Percentiles rank a stretch among this genome's conserved stretches.
These are phyloP conservation scores for Mormyrus lacerda DNA, from an alignment of 2,113 vertebrate species.

Conservation along the genomic window DNA sequence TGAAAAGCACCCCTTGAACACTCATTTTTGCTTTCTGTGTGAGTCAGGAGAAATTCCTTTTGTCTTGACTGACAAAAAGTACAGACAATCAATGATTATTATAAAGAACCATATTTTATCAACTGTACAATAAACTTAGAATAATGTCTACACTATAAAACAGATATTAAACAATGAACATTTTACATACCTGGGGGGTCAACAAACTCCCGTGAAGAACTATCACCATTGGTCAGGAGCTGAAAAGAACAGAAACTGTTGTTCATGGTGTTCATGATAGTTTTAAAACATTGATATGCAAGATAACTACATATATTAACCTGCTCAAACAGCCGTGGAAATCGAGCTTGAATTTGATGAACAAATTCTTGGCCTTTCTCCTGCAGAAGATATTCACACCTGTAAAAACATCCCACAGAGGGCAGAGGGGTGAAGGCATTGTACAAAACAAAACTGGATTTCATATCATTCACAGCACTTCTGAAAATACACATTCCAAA, in stretches of 20 bases:
- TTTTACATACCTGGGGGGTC: constrained; percentile 77
- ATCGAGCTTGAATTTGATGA: constrained; percentile 85
- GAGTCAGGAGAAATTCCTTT: neutral
- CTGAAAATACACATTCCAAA: constrained; percentile 36
- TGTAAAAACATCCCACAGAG: constrained; percentile 40
- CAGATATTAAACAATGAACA: neutral
- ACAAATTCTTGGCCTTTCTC: constrained; percentile 89
- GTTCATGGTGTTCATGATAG: neutral
- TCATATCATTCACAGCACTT: neutral
- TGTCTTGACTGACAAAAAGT: neutral
- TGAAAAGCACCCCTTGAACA: neutral
- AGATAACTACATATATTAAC: constrained; percentile 49
- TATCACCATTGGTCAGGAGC: constrained; percentile 84
- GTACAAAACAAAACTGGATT: neutral
- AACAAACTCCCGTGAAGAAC: constrained; percentile 70
- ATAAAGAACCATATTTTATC: neutral
- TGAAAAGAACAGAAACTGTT: constrained; percentile 43
- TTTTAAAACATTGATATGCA: neutral
- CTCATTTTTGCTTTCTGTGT: neutral
- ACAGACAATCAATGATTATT: neutral
- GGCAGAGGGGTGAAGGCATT: neutral
- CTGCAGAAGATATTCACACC: constrained; percentile 88
- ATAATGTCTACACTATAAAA: neutral
- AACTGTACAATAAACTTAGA: neutral
- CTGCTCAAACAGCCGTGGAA: constrained; percentile 93